These are phyloP conservation scores for Phylloscopus whistleri DNA, from an alignment of 2,113 vertebrate species.

Conservation along the genomic window DNA sequence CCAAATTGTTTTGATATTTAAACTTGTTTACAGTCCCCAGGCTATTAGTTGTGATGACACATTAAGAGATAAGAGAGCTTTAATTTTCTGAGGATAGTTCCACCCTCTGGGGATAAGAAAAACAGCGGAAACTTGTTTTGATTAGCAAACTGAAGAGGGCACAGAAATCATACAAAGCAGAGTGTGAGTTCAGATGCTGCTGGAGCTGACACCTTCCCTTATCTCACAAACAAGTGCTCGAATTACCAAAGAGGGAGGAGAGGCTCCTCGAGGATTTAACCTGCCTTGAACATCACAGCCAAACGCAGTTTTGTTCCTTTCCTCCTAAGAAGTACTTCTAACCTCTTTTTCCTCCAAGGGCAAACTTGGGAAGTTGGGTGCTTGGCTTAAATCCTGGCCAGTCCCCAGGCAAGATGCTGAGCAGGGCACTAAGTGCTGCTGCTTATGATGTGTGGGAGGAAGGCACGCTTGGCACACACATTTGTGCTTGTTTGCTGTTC, in stretches of 20 bases:
- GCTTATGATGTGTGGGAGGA: not conserved
- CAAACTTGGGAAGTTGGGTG: not conserved
- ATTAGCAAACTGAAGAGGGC: constrained; percentile 43
- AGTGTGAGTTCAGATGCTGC: not conserved
- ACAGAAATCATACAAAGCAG: not conserved
- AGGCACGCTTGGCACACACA: not conserved
- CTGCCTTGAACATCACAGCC: not conserved
- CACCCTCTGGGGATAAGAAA: constrained; percentile 50
- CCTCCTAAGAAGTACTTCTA: not conserved
- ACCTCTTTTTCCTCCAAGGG: not conserved
- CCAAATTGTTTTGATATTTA: constrained; percentile 64
- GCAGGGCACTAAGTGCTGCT: not conserved
- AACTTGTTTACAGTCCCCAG: constrained; percentile 64
- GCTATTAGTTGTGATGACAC: constrained; percentile 67
- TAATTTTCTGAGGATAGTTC: constrained; percentile 63
- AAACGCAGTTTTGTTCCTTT: not conserved
- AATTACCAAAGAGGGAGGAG: not conserved
- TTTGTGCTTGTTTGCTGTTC: not conserved
- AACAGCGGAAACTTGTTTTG: constrained; percentile 14
- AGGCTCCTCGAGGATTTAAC: not conserved
- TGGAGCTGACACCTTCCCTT: constrained; percentile 9
- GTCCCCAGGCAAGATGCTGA: not conserved
- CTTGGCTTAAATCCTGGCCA: not conserved
- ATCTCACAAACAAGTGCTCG: not conserved
- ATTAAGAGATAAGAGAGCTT: constrained; percentile 65